Evolutionary conservation across 2,888 invertebrate genomes (phyloP).

Genomic region (Pristionchus maxplancki): DNA sequence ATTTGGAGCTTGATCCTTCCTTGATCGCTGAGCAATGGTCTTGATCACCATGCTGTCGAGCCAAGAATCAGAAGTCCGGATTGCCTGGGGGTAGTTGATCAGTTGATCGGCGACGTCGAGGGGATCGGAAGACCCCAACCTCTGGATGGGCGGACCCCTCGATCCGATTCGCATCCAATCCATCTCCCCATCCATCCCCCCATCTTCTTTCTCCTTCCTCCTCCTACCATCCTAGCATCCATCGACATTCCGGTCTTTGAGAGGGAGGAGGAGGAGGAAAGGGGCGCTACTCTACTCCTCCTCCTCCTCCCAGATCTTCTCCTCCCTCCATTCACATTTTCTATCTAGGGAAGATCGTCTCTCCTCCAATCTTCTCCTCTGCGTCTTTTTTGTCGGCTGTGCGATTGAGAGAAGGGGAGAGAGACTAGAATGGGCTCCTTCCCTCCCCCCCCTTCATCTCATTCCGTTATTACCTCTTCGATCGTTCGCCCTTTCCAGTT

Average conservation of each 20-base stretch:
- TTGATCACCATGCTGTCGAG: too few relatives aligned
- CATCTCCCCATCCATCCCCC: not conserved
- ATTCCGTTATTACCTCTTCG: constrained; percentile 18
- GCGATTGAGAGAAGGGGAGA: constrained; percentile 19
- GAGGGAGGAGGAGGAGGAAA: constrained; percentile 36
- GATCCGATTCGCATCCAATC: not conserved
- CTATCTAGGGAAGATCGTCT: constrained; percentile 37
- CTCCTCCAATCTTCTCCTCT: not conserved
- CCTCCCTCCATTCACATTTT: constrained; percentile 5
- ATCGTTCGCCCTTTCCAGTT: not conserved
- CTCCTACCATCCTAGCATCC: constrained; percentile 16
- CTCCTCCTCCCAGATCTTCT: not conserved
- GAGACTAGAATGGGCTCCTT: constrained; percentile 25
- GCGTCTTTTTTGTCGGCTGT: not conserved
- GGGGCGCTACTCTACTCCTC: not conserved
- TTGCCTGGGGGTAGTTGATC: not conserved
- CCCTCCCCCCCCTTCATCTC: constrained; percentile 7
- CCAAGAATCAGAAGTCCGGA: not conserved
- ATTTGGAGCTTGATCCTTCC: not conserved
- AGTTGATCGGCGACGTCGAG: not conserved
- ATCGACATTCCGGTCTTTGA: constrained; percentile 52
- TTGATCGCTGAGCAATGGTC: too few relatives aligned
- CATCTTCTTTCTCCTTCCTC: constrained; percentile 18
- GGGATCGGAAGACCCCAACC: not conserved
- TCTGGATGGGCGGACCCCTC: not conserved